Percentiles rank a stretch among this genome's conserved stretches.
Evolutionary conservation across 2,797 vertebrate genomes (phyloP).

Genomic region (Propithecus perrieri): DNA sequence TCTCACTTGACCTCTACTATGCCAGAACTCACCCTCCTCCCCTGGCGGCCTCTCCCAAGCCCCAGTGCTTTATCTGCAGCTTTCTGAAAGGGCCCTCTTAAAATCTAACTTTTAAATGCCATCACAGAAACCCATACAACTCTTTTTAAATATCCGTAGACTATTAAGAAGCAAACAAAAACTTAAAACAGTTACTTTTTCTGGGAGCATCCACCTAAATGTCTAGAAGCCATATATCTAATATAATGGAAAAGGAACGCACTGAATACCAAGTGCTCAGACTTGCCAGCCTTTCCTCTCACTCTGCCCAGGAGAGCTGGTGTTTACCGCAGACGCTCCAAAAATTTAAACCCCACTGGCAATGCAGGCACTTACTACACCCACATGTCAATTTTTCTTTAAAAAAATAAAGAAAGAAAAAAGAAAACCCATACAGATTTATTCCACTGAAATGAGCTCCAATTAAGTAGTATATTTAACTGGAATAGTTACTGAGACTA

Average conservation of each 20-base stretch:
- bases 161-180: constrained; percentile 2
- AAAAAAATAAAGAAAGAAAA: background rate
- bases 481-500: background rate
- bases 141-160: background rate
- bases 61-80: too few relatives aligned
- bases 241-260: background rate
- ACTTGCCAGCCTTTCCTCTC: background rate
- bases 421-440: background rate
- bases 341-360: background rate
- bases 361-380: background rate
- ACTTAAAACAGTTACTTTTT: background rate
- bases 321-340: background rate
- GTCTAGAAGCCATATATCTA: background rate
- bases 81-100: background rate
- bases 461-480: background rate
- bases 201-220: background rate
- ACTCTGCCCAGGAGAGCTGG: background rate
- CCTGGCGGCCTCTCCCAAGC: background rate
- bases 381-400: background rate
- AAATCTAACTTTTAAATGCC: background rate
- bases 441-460: background rate
- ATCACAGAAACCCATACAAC: background rate
- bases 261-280: background rate
- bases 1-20: background rate
- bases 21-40: background rate